Evolutionary conservation across 2,113 vertebrate species (phyloP).

Genomic region (Turdus rufiventris): DNA sequence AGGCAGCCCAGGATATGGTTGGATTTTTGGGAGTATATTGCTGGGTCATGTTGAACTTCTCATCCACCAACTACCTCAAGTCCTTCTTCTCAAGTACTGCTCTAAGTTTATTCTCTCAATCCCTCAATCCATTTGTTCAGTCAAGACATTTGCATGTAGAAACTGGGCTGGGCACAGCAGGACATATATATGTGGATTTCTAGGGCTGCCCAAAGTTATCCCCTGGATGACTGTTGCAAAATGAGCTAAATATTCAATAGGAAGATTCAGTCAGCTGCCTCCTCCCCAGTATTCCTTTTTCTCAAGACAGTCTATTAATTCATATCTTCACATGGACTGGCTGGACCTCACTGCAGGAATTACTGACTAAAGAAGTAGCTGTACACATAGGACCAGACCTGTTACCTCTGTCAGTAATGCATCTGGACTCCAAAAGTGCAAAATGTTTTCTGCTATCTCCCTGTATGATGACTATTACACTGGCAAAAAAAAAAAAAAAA

Average conservation of each 20-base stretch:
- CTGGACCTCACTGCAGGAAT: background rate
- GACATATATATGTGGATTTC: background rate
- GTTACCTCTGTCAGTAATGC: background rate
- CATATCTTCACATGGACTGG: background rate
- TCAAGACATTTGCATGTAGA: background rate
- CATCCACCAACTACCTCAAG: background rate
- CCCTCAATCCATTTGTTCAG: background rate
- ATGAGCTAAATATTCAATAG: background rate
- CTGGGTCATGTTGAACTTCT: background rate
- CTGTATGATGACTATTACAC: background rate
- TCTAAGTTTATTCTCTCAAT: background rate
- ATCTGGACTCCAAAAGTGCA: background rate
- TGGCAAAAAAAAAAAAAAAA: background rate
- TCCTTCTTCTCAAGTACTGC: background rate
- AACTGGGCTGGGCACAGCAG: background rate
- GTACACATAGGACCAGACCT: background rate
- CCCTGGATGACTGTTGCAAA: background rate
- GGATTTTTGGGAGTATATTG: background rate
- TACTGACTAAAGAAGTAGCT: background rate
- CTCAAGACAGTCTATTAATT: background rate
- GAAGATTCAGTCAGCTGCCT: background rate
- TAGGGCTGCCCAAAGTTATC: background rate
- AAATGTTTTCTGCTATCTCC: background rate
- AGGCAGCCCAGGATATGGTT: background rate
- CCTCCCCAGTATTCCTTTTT: background rate